Base-by-base conservation (phyloP, 2,797 vertebrate species). In the Hipposideros larvatus region DNA sequence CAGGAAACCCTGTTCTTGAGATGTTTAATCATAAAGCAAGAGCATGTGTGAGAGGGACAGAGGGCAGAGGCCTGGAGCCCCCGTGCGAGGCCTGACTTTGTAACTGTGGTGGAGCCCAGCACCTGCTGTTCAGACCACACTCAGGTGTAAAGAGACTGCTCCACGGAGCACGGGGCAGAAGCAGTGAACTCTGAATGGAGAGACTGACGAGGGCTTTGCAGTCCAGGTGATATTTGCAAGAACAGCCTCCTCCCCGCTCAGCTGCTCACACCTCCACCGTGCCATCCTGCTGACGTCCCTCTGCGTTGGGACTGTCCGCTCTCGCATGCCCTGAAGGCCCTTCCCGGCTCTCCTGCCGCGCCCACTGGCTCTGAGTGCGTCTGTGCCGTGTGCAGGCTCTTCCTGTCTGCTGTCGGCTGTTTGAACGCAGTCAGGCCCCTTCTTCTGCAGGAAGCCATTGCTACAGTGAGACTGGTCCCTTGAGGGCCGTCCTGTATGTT, bases 331-430 rank as follows among this genome's bases (percentile, higher is more conserved):
- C 46, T 19, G 5, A 2, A 18, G 31, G 4, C 11, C 22, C 43
- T 8, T 21, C n/a, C 41, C 2, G 1, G 14, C 1, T 15, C 31
- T 21, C 16, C 43, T 22, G 14, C 31, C 11, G 0, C 2, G 19
- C 37, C 31, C 7, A 3, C n/a, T 18, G 16, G 19, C 53, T 55
- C 57, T 34, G 3, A 5, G 57, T 51, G 48, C 8, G 51, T 63
- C 22, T 51, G 48, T 11, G 34, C 41, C 24, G 18, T 11, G 43
- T 0, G 1, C 0, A 1, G 31, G 34, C 51, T 37, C 24, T 83
- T 22, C 24, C 34, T 22, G 46, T 51, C 48, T 74, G 14, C 48
- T 6, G 15, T 43, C 65, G 15, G 1, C 21, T 28, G 19, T 51
- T 15, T 26, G 37, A 8, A 68, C 31, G 18, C 37, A 15, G 1